Percentiles rank a stretch among this genome's conserved stretches.
These are phyloP conservation scores for Ptiloglossa arizonensis DNA, from an alignment of 1,140 invertebrate genomes.

Conservation along the genomic window DNA sequence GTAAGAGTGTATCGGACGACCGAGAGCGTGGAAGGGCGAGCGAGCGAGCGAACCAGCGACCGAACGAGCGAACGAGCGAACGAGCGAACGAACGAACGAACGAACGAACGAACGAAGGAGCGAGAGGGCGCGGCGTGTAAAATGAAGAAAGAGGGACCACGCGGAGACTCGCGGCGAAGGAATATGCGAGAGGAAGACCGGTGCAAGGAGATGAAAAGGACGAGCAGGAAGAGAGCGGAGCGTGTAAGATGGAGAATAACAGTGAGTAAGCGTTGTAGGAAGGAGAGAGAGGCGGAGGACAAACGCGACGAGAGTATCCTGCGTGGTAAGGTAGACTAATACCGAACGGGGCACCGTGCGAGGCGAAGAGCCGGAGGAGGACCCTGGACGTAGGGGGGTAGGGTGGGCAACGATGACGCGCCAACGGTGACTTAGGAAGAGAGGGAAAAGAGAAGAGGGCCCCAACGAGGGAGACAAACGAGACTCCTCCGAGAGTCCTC, in stretches of 20 bases:
- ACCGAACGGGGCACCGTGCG: conserved; percentile 3
- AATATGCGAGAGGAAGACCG: neutral
- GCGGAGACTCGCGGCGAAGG: conserved; percentile 1
- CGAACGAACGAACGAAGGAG: no score
- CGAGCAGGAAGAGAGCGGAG: conserved; percentile 48
- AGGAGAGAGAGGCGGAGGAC: conserved; percentile 24
- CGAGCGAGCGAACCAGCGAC: neutral
- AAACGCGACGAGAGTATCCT: conserved; percentile 19
- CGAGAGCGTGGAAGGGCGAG: neutral
- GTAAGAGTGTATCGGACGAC: neutral
- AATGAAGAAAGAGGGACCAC: conserved; percentile 55
- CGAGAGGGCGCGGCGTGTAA: conserved; percentile 30
- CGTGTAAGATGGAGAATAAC: conserved; percentile 54
- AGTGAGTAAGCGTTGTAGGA: conserved; percentile 47
- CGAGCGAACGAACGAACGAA: neutral
- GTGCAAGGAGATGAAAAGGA: conserved; percentile 40
- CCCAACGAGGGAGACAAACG: conserved; percentile 61
- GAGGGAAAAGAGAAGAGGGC: conserved; percentile 30
- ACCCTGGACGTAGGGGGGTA: conserved; percentile 26
- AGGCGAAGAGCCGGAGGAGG: conserved; percentile 40
- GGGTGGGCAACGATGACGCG: conserved; percentile 34
- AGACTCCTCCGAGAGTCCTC: conserved; percentile 49
- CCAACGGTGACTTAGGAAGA: conserved; percentile 36
- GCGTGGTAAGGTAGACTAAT: conserved; percentile 43
- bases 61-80: conserved; percentile 8